phyloP scores from a whole-genome alignment of 2,113 vertebrate species.

The Formicarius rufipectus region DNA sequence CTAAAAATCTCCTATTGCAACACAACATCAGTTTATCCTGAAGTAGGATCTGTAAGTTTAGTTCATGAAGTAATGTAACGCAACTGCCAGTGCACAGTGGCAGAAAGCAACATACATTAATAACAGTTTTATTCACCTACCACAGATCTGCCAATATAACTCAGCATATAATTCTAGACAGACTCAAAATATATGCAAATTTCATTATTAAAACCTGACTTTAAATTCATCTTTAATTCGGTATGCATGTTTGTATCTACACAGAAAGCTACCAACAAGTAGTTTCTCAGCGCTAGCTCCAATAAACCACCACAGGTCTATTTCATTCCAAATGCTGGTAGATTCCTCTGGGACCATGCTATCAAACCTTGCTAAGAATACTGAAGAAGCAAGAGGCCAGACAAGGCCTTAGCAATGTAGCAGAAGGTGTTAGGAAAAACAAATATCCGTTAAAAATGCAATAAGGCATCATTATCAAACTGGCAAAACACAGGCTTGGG shows the following conservation, averaged over 20 bases:
- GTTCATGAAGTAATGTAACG: background rate
- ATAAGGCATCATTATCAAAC: background rate
- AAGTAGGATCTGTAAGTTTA: background rate
- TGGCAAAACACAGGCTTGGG: background rate
- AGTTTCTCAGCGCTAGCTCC: background rate
- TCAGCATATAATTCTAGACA: background rate
- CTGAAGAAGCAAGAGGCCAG: background rate
- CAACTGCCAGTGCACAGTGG: background rate
- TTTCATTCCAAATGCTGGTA: background rate
- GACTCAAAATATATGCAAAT: background rate
- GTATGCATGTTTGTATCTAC: background rate
- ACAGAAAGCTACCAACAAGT: background rate
- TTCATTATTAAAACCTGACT: background rate
- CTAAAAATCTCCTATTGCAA: background rate
- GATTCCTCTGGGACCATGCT: background rate
- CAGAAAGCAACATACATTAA: background rate
- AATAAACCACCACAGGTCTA: background rate
- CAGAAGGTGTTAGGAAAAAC: background rate
- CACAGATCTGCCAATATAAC: background rate
- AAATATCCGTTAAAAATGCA: background rate
- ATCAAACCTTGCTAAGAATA: background rate
- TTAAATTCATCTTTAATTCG: background rate
- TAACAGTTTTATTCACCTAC: background rate
- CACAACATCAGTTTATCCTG: background rate
- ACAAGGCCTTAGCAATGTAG: background rate